Percentiles rank a stretch among this genome's conserved stretches.
Evolutionary conservation across 2,113 vertebrate species (phyloP).

Genomic region (Mormyrus lacerda): DNA sequence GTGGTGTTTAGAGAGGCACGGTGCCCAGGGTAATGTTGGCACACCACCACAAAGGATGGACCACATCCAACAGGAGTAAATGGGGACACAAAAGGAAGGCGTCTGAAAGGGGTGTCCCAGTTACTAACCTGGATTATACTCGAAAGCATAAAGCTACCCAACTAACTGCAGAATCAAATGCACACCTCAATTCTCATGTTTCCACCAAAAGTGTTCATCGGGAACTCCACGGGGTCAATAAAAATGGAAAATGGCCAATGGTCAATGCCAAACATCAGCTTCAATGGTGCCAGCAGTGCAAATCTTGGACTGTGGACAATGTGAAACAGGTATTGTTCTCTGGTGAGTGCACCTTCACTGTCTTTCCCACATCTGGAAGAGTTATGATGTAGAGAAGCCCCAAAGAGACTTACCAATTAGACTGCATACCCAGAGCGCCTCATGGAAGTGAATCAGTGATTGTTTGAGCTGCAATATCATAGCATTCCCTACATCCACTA

Average conservation of each 20-base stretch:
- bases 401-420: neutral
- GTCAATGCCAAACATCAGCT: neutral
- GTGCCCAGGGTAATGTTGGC: neutral
- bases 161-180: neutral
- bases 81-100: neutral
- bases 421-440: neutral
- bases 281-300: neutral
- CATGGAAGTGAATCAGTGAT: neutral
- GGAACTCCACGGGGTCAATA: neutral
- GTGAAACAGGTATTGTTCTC: too few species aligned
- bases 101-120: neutral
- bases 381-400: neutral
- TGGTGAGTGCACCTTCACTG: too few species aligned
- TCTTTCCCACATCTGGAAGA: neutral
- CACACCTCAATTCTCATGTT: neutral
- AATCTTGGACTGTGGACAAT: too few species aligned
- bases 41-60: neutral
- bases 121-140: neutral
- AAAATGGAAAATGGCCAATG: neutral
- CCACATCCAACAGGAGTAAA: neutral
- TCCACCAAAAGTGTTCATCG: neutral
- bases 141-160: neutral
- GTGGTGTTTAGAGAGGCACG: neutral
- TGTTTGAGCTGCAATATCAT: neutral
- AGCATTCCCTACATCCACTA: too few species aligned